Evolutionary conservation across 1,140 invertebrate species (phyloP), one percentile per base, ranked within the genome.

Genomic region (Propsilocerus akamusi): DNA sequence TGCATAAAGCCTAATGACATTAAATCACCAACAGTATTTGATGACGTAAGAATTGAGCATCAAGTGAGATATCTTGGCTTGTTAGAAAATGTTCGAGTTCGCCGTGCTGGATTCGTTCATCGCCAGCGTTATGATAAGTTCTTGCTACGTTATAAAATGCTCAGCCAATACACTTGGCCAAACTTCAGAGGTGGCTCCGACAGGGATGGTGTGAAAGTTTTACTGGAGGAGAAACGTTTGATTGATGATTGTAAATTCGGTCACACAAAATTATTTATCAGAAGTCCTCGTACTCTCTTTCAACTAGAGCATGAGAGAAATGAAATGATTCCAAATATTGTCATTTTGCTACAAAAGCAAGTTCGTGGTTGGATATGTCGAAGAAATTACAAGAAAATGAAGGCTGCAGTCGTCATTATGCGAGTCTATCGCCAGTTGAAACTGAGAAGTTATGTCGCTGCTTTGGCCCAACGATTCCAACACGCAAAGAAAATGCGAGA

Each of bases 1-100:
- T 96, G 91, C 62, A 81, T 95, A 54, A 97, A 97, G 64, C 92
- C 93, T 10, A 97, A 97, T 64, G 88, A 95, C 57, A 73, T 85
- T 7, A 96, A 97, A 69, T 83, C 86, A 46, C 80, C 92, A 0
- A 73, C 60, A 0, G 54, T 64, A 12, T 65, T 65, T 25, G 80
- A 88, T 54, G 68, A 79, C 54, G 71, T 80, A 57, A 70, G 90
- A 59, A 85, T 94, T 2, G 71, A 77, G 52, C 92, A 96, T 72
- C 93, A 97, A 71, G 85, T 90, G 12, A 73, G 80, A 51, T 96
- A 97, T 66, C 69, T 96, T 17, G 90, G 91, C 3, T 69, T 96
- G 3, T 71, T 96, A 25, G 92, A 97, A 68, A 96, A 96, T 71
- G 86, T 96, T 37, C 72, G 91, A 49, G 93, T 97, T 4, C 75